Evolutionary conservation across 2,113 vertebrate genomes (phyloP).

Genomic region (Hipposideros armiger): DNA sequence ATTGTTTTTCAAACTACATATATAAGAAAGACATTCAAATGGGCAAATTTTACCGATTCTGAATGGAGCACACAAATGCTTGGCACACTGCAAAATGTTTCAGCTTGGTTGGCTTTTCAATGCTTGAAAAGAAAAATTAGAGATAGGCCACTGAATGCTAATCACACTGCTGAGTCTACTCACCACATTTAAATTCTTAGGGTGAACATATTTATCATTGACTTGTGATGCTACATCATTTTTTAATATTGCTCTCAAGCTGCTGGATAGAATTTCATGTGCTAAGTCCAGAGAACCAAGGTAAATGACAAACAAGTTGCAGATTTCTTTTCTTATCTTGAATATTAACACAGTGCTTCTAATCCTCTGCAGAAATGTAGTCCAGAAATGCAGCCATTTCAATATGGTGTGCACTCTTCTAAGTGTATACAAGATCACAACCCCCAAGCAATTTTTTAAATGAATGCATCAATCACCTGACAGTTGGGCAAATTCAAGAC

Average conservation of each 20-base stretch:
- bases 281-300: slow-evolving; percentile 51
- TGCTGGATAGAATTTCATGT: slow-evolving; percentile 62
- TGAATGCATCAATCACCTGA: background rate
- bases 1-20: slow-evolving; percentile 46
- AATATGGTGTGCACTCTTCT: background rate
- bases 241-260: slow-evolving; percentile 72
- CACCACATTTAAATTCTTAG: slow-evolving; percentile 59
- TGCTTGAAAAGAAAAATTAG: slow-evolving; percentile 41
- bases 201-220: slow-evolving; percentile 71
- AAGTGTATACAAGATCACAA: slow-evolving; percentile 34
- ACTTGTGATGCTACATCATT: slow-evolving; percentile 78
- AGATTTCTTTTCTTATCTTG: slow-evolving; percentile 76
- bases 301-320: slow-evolving; percentile 78
- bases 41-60: slow-evolving; percentile 64
- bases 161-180: slow-evolving; percentile 42
- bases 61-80: slow-evolving; percentile 58
- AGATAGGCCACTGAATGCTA: slow-evolving; percentile 37
- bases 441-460: slow-evolving; percentile 32
- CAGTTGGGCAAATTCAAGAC: background rate
- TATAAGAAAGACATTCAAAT: slow-evolving; percentile 67
- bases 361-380: slow-evolving; percentile 64
- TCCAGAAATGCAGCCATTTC: background rate
- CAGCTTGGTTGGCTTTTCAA: slow-evolving; percentile 58
- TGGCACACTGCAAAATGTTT: slow-evolving; percentile 61
- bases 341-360: slow-evolving; percentile 70